Conservation (phyloP, 1,140 invertebrate species). For the Papilio glaucus region DNA sequence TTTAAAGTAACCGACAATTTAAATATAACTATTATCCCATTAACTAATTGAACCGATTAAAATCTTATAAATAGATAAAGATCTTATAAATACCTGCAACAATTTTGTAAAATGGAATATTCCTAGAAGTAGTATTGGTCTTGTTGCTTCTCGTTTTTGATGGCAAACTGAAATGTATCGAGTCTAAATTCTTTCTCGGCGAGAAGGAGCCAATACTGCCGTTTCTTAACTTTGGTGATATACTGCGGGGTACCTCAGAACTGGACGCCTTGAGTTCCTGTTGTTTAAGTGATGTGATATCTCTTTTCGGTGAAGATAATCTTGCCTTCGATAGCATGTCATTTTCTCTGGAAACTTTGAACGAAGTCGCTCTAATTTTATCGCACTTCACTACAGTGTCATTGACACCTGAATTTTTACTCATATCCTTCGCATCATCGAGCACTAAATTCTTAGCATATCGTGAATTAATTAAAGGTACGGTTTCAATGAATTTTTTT, state of each 20-base stretch:
- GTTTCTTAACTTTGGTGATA: constrained; percentile 49
- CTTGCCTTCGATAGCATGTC: constrained; percentile 48
- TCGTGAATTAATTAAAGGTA: constrained; percentile 40
- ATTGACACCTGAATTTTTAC: constrained; percentile 58
- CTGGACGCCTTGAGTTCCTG: constrained; percentile 54
- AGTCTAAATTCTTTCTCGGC: constrained; percentile 58
- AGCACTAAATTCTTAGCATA: constrained; percentile 43
- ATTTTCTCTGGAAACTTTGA: constrained; percentile 51
- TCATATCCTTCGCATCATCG: constrained; percentile 63
- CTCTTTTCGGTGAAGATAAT: constrained; percentile 39
- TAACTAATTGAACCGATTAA: neutral
- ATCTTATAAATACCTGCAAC: constrained; percentile 63
- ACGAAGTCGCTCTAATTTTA: constrained; percentile 42
- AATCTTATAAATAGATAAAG: neutral
- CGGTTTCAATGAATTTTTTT: constrained; percentile 37
- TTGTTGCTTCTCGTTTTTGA: constrained; percentile 61
- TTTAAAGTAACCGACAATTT: too few relatives aligned
- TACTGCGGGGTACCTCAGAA: constrained; percentile 47
- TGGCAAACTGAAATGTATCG: constrained; percentile 57
- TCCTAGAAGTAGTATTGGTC: constrained; percentile 44
- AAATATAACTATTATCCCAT: neutral
- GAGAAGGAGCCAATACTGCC: constrained; percentile 56
- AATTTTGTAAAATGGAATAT: constrained; percentile 70
- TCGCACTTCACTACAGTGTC: constrained; percentile 54
- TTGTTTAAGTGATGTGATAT: constrained; percentile 43